These are phyloP conservation scores for Odontophorus gujanensis DNA, from an alignment of 2,113 vertebrate genomes.

Conservation along the genomic window DNA sequence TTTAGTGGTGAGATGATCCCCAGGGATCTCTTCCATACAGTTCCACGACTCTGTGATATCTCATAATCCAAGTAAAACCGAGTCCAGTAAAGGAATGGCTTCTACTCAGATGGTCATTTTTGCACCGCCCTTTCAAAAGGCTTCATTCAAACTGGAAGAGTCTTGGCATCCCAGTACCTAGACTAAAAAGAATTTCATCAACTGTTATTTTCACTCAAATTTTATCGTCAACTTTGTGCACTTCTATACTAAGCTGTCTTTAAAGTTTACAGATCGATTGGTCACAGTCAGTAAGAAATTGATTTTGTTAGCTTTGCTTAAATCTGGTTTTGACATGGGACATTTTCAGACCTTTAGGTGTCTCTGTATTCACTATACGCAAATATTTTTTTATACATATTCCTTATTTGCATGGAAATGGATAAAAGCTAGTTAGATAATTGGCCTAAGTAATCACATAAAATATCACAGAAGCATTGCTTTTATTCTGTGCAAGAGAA, in stretches of 20 bases:
- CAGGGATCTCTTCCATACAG: no score
- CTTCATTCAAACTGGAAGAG: not conserved
- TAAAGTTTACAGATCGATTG: not conserved
- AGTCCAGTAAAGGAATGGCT: not conserved
- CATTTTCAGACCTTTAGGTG: not conserved
- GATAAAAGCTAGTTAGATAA: not conserved
- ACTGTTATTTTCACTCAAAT: not conserved
- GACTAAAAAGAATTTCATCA: not conserved
- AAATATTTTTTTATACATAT: not conserved
- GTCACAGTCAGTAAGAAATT: not conserved
- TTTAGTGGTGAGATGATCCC: no score
- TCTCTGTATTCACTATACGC: not conserved
- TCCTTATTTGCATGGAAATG: not conserved
- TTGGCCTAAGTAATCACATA: not conserved
- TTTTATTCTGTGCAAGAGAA: not conserved
- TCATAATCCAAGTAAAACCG: not conserved
- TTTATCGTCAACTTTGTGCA: not conserved
- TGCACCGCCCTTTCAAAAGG: not conserved
- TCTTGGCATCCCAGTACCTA: not conserved
- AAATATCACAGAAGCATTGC: not conserved
- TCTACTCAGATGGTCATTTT: not conserved
- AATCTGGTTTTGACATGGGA: accelerated
- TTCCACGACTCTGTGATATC: not conserved
- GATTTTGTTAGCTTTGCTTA: not conserved
- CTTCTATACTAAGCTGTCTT: not conserved